Conservation (phyloP, 2,113 vertebrate species). For the Anarhynchus alexandrinus region DNA sequence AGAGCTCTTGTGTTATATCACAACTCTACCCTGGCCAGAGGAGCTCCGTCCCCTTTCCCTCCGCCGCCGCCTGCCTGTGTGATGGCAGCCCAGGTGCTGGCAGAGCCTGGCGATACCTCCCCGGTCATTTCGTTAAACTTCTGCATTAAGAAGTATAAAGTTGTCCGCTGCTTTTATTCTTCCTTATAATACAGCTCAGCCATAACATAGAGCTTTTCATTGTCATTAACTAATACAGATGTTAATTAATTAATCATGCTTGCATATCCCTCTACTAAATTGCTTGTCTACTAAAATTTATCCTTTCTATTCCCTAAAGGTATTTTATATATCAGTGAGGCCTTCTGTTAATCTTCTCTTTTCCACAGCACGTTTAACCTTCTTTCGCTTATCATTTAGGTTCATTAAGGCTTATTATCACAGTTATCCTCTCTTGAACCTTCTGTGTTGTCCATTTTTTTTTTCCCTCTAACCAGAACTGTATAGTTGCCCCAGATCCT, state of each 20-base stretch:
- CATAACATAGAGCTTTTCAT: neutral
- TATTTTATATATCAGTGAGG: neutral
- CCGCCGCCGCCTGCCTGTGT: neutral
- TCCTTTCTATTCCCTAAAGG: constrained; percentile 19
- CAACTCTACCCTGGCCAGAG: neutral
- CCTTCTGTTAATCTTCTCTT: neutral
- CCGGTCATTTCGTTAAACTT: neutral
- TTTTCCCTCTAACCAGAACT: neutral
- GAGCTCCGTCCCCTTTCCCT: neutral
- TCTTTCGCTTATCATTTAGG: neutral
- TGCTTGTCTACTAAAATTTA: constrained; percentile 9
- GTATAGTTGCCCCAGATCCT: neutral
- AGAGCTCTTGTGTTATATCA: neutral
- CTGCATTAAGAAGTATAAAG: neutral
- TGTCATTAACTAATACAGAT: neutral
- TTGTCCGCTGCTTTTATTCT: neutral
- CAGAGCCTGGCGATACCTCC: neutral
- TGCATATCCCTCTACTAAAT: neutral
- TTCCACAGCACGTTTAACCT: neutral
- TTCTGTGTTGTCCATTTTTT: neutral
- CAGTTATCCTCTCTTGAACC: constrained; percentile 14
- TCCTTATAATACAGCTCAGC: neutral
- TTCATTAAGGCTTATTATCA: neutral
- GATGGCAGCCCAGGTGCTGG: neutral
- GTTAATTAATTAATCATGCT: constrained; percentile 48